Evolutionary conservation across 2,113 vertebrate species (phyloP), one percentile per base, ranked within the genome.

Genomic region (Cervus canadensis): DNA sequence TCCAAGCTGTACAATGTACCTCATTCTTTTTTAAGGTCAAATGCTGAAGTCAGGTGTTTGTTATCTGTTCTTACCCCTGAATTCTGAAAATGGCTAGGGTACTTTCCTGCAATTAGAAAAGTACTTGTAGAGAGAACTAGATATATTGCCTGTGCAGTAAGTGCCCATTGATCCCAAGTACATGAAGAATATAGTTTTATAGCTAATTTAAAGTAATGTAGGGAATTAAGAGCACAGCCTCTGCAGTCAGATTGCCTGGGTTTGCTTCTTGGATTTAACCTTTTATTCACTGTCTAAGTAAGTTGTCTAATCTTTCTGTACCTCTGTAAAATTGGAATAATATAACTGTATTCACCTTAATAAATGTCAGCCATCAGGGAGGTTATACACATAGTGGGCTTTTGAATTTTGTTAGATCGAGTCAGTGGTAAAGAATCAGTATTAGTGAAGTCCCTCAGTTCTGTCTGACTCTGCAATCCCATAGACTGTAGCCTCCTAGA

Each of bases 271-370:
- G 48, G 21, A 19, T 82, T 95, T 45, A 83, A 26, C 33, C 36
- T 94, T 81, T 82, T 71, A 43, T 95, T 87, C 52, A 23, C 36
- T 52, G 52, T 64, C 64, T 56, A 71, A 33, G 30, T 64, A 57
- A 95, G 45, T 82, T 86, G 40, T 54, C 88, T 93, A 93, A 56
- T 17, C 60, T 85, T 78, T 88, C 60, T 82, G 33, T 74, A 23
- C 26, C 43, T 92, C 88, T 97, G 88, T 93, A 86, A 94, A 96
- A 94, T 94, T 52, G 84, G 83, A 85, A 87, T 48, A 56, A 74
- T 56, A 14, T 21, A 83, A 54, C 57, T 57, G 9, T 62, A 89
- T 88, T 71, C 54, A 74, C 36, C 12, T 91, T 78, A 57, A 87
- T 86, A 87, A 85, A 76, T 93, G 25, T 90, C 76, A 92, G 25